A percentile compares a stretch with the other conserved stretches of the same genome.
Conservation (phyloP, 2,888 invertebrate species). For the Agriopis leucophaearia region DNA sequence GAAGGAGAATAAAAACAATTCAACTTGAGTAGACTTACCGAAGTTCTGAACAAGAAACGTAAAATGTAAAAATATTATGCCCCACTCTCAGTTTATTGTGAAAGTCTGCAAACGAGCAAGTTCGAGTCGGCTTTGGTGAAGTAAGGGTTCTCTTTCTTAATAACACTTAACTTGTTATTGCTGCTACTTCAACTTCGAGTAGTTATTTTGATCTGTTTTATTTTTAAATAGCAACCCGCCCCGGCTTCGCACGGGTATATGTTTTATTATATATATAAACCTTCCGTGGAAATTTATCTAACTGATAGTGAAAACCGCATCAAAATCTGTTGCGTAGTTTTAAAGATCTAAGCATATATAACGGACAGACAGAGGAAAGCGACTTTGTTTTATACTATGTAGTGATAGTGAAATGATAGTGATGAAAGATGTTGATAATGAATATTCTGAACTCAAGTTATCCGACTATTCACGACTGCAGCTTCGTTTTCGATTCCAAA, state of each 20-base stretch:
- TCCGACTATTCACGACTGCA: not conserved
- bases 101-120: slow-evolving; percentile 51
- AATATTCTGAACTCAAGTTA: not conserved
- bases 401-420: too few species aligned
- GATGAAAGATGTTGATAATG: not conserved
- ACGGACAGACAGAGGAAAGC: too few species aligned
- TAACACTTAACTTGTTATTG: slow-evolving; percentile 1
- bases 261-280: too few species aligned
- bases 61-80: slow-evolving; percentile 66
- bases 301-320: too few species aligned
- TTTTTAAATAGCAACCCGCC: too few species aligned
- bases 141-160: slow-evolving; percentile 10
- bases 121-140: slow-evolving; percentile 1
- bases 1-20: slow-evolving; percentile 37
- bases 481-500: not conserved
- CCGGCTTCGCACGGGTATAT: too few species aligned
- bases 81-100: slow-evolving; percentile 61
- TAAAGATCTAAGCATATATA: too few species aligned
- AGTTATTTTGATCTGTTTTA: not conserved
- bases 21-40: slow-evolving; percentile 50
- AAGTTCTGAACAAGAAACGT: slow-evolving; percentile 62
- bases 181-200: not conserved
- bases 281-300: too few species aligned
- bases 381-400: too few species aligned
- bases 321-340: too few species aligned